Evolutionary conservation across 1,140 invertebrate species (phyloP), one percentile per base, ranked within the genome.

Genomic region (Akabosia matsudoensis): DNA sequence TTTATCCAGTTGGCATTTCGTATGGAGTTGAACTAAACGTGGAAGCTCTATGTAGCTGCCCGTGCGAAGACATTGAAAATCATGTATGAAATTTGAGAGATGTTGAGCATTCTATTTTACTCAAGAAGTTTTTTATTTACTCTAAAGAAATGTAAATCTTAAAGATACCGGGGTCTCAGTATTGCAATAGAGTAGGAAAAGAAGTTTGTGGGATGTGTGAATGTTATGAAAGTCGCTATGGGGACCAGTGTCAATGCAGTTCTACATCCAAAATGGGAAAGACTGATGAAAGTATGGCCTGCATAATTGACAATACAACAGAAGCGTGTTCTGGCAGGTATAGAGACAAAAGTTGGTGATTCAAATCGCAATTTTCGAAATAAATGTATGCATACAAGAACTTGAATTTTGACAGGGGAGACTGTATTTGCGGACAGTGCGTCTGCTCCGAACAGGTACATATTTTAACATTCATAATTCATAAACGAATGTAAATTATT

Each of bases 1-100:
- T 98, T 79, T 95, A 95, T 86, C 95, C 96, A 0, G 93, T 96
- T 22, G 95, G 94, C 78, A 90, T 97, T 56, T 92, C 92, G 77
- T 96, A 97, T 84, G 90, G 89, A 82, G 86, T 98, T 10, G 87
- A 88, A 2, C 88, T 98, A 1, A 90, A 96, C 80, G 83, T 98
- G 75, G 91, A 96, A 82, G 92, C 97, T 88, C 85, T 94, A 1
- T 97, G 96, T 82, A 91, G 94, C 78, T 98, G 95, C 82, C 90
- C 91, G 24, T 97, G 95, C 84, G 93, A 95, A 83, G 86, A 88
- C 76, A 83, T 85, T 0, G 87, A 87, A 45, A 87, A 90, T 76
- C 81, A 81, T 64, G 88, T 89, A 80, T 79, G 80, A 78, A 22
- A n/a, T 10, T 67, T 56, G 7, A 33, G 3, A 70, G n/a, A 30